Conservation (phyloP, 1,140 invertebrate species). For the Grapholita molesta region DNA sequence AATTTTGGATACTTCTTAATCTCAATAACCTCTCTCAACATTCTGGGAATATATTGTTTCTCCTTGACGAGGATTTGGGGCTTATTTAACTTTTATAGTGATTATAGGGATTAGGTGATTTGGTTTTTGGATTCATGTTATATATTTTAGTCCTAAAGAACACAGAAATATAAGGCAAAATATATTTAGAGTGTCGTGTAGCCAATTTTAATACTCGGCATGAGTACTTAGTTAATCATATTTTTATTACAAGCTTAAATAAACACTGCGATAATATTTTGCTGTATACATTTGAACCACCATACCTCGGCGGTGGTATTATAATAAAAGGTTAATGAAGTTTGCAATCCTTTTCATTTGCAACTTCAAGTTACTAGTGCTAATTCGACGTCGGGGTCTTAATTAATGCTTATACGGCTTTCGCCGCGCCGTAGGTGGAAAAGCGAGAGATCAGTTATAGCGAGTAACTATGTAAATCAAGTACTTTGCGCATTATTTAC, state of each 20-base stretch:
- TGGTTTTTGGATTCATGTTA: neutral
- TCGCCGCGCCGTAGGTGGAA: conserved; percentile 3
- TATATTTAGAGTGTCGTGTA: too few relatives aligned
- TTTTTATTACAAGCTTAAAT: too few relatives aligned
- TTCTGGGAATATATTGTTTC: too few relatives aligned
- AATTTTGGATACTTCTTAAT: neutral
- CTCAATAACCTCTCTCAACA: too few relatives aligned
- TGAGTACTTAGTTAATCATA: too few relatives aligned
- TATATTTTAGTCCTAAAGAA: too few relatives aligned
- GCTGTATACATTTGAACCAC: neutral
- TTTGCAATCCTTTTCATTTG: conserved; percentile 21
- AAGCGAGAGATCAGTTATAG: neutral
- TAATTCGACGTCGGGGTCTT: conserved; percentile 13
- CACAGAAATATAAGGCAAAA: too few relatives aligned
- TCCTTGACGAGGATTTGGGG: too few relatives aligned
- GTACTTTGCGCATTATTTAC: conserved; percentile 34
- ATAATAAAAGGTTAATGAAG: conserved; percentile 10
- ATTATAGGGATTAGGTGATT: too few relatives aligned
- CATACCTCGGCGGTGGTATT: neutral
- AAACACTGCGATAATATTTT: neutral
- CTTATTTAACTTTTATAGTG: too few relatives aligned
- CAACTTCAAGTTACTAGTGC: neutral
- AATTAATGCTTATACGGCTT: conserved; percentile 12
- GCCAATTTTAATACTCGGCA: too few relatives aligned
- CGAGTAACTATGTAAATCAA: conserved; percentile 32